Conservation (phyloP, 2,113 vertebrate species). For the Sphyrna mokarran region DNA sequence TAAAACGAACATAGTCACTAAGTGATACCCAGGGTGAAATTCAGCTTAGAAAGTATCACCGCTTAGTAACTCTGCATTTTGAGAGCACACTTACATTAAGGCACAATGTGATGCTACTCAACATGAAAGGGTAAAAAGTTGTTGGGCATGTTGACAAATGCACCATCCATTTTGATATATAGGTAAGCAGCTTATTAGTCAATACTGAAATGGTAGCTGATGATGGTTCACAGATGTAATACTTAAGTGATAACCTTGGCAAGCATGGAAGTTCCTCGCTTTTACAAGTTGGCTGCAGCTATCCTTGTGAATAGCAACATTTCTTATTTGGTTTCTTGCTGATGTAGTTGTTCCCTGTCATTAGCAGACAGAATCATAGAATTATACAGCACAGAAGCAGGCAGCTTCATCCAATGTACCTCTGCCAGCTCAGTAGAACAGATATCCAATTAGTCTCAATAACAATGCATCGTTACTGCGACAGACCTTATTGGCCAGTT, state of each 20-base stretch:
- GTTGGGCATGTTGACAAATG: background rate
- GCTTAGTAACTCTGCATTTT: background rate
- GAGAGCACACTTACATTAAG: background rate
- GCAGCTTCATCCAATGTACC: no score
- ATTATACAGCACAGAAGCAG: no score
- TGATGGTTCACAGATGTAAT: background rate
- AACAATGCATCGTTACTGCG: no score
- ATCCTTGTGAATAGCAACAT: background rate
- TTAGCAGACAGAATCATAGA: background rate
- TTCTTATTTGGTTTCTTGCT: background rate
- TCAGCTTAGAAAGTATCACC: background rate
- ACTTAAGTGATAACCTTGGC: background rate
- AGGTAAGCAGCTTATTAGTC: background rate
- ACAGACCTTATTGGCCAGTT: no score
- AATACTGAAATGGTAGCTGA: background rate
- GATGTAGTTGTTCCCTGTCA: background rate
- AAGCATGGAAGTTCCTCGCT: background rate
- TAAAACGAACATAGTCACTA: background rate
- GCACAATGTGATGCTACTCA: background rate
- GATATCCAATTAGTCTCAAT: no score
- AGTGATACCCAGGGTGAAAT: background rate
- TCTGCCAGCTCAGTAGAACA: no score
- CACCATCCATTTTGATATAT: background rate
- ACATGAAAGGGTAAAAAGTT: background rate
- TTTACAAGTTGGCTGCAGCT: background rate